These are phyloP conservation scores for Dunckerocampus dactyliophorus DNA, from an alignment of 2,113 vertebrate species.

Conservation along the genomic window DNA sequence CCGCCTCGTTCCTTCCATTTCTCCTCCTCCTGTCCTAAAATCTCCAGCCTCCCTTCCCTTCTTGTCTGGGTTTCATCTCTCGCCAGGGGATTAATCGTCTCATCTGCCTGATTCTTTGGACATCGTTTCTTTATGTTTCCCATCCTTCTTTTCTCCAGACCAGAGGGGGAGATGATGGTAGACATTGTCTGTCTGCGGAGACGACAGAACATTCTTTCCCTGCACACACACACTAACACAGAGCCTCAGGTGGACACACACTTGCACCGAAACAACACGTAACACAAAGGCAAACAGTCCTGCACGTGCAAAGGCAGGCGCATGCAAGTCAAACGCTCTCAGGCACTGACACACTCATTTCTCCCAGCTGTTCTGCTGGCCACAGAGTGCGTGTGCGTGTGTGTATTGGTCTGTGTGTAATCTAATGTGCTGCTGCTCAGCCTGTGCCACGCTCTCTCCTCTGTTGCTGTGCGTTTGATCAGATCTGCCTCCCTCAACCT, in stretches of 20 bases:
- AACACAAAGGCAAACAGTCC: constrained; percentile 51
- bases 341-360: constrained; percentile 36
- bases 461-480: constrained; percentile 76
- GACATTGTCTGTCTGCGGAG: constrained; percentile 38
- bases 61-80: constrained; percentile 28
- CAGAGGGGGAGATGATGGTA: constrained; percentile 12
- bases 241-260: constrained; percentile 16
- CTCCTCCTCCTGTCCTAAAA: constrained; percentile 4
- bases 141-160: constrained; percentile 32
- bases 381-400: constrained; percentile 35
- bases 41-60: neutral
- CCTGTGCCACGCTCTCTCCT: constrained; percentile 66
- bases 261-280: constrained; percentile 29
- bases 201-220: constrained; percentile 37
- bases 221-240: constrained; percentile 32
- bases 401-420: constrained; percentile 58
- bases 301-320: constrained; percentile 52
- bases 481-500: constrained; percentile 74
- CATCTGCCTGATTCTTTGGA: constrained; percentile 34
- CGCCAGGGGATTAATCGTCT: constrained; percentile 40
- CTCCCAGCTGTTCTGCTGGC: constrained; percentile 65
- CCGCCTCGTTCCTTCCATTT: constrained; percentile 13
- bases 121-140: constrained; percentile 24
- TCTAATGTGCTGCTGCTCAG: constrained; percentile 67
- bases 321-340: constrained; percentile 45